Percentiles rank a stretch among this genome's conserved stretches.
Evolutionary conservation across 2,888 invertebrate species (phyloP).

Genomic region (Agonopterix heracliana): DNA sequence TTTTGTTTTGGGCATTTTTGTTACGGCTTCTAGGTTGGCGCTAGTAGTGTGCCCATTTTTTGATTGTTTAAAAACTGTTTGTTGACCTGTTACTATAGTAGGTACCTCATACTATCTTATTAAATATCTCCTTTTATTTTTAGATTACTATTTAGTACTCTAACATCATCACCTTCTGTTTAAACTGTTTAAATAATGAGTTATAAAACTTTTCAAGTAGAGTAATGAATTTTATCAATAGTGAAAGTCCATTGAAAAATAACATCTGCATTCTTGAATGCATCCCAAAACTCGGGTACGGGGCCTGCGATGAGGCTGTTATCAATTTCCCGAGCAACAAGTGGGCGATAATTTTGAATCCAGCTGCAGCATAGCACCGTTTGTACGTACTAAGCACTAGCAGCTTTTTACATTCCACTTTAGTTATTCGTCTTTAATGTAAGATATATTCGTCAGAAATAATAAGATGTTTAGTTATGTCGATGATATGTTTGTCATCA

Average conservation of each 20-base stretch:
- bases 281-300: conserved; percentile 48
- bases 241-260: too few relatives aligned
- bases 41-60: conserved; percentile 9
- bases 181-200: too few relatives aligned
- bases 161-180: too few relatives aligned
- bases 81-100: too few relatives aligned
- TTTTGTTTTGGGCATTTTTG: conserved; percentile 45
- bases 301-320: conserved; percentile 55
- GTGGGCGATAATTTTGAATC: conserved; percentile 72
- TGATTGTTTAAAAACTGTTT: background rate
- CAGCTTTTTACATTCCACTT: conserved; percentile 32
- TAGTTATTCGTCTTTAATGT: conserved; percentile 3
- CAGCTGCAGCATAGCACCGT: conserved; percentile 39
- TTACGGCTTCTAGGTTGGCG: conserved; percentile 9
- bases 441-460: too few relatives aligned
- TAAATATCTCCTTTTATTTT: too few relatives aligned
- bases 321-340: conserved; percentile 73
- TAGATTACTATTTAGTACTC: too few relatives aligned
- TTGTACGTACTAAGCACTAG: conserved; percentile 30
- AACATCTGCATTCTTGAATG: conserved; percentile 52
- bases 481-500: background rate
- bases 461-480: background rate
- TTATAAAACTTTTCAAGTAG: too few relatives aligned
- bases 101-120: too few relatives aligned
- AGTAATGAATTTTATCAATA: too few relatives aligned